Conservation (phyloP, 2,113 vertebrate species). For the Paralichthys olivaceus region DNA sequence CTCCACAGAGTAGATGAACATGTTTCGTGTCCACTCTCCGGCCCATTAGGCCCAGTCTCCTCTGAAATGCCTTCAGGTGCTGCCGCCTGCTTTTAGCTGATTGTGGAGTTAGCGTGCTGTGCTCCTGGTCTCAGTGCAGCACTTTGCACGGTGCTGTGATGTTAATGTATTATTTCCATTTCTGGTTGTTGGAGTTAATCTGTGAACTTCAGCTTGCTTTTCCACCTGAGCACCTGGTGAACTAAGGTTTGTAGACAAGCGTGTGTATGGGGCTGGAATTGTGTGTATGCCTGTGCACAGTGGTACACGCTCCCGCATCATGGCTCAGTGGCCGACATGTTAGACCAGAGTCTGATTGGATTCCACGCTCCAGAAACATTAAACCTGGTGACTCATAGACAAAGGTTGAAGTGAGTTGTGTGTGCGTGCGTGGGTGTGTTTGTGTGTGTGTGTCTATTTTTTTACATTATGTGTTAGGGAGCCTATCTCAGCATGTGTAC, state of each 20-base stretch:
- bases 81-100: constrained; percentile 16
- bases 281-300: background rate
- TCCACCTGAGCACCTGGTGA: constrained; percentile 33
- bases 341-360: constrained; percentile 66
- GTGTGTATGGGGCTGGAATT: background rate
- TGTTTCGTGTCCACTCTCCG: constrained; percentile 31
- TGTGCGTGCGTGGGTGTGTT: constrained; percentile 12
- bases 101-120: background rate
- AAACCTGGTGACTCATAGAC: constrained; percentile 41
- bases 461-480: background rate
- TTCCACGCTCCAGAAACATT: constrained; percentile 72
- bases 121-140: constrained; percentile 7
- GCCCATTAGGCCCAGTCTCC: constrained; percentile 43
- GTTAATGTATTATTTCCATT: constrained; percentile 27
- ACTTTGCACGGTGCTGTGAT: background rate
- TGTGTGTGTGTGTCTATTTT: background rate
- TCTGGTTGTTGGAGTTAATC: constrained; percentile 27
- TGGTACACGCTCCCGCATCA: background rate
- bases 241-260: background rate
- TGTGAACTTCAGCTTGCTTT: constrained; percentile 43
- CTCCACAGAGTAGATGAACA: constrained; percentile 37
- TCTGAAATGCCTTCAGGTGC: constrained; percentile 43
- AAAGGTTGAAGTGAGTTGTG: constrained; percentile 23
- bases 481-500: background rate
- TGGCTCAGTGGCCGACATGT: constrained; percentile 59